Evolutionary conservation across 2,113 vertebrate species (phyloP).

Genomic region (Chaenogobius annularis): DNA sequence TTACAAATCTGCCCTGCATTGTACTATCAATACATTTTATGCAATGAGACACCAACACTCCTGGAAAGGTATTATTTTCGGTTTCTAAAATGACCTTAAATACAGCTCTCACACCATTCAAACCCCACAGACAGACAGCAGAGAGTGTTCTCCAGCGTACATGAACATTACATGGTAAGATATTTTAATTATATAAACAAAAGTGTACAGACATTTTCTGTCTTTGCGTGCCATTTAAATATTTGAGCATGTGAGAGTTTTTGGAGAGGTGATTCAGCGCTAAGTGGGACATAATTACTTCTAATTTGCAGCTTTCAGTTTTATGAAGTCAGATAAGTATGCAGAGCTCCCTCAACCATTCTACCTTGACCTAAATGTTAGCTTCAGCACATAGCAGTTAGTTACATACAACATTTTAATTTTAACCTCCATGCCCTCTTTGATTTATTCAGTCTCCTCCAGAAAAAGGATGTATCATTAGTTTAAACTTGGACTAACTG

Average conservation of each 20-base stretch:
- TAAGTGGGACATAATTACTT: conserved; percentile 64
- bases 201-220: conserved; percentile 33
- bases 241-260: conserved; percentile 48
- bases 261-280: conserved; percentile 52
- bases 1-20: conserved; percentile 33
- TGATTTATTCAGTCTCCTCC: conserved; percentile 22
- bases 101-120: conserved; percentile 20
- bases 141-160: neutral
- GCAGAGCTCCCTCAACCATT: conserved; percentile 15
- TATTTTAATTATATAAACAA: conserved; percentile 49
- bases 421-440: conserved; percentile 6
- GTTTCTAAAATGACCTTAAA: conserved; percentile 16
- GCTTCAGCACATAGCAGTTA: conserved; percentile 2
- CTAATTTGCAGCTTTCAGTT: conserved; percentile 54
- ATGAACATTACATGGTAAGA: conserved; percentile 17
- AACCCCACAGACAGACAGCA: neutral
- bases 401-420: conserved; percentile 14
- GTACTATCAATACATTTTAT: conserved; percentile 33
- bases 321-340: conserved; percentile 49
- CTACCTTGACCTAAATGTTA: neutral
- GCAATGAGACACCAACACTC: conserved; percentile 13
- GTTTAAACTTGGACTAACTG: conserved; percentile 19
- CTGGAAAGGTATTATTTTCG: conserved; percentile 9
- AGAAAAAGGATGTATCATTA: conserved; percentile 11
- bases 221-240: conserved; percentile 42